Evolutionary conservation across 2,888 invertebrate species (phyloP), one percentile per base, ranked within the genome.

Genomic region (Macrophya annulata): DNA sequence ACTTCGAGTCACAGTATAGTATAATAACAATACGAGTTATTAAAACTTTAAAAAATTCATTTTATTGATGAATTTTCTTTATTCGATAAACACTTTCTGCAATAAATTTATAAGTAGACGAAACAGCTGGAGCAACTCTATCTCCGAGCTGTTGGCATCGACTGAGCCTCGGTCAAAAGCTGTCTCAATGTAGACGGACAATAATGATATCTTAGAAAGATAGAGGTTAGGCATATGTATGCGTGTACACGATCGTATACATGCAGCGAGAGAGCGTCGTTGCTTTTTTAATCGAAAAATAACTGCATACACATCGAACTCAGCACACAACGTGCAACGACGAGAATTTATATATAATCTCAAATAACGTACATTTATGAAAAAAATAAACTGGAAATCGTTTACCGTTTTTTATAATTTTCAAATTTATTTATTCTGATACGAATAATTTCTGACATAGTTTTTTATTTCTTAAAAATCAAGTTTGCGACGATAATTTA

Each of bases 1-100:
- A 87, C 90, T 89, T 77, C 90, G 90, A 90, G 89, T 85, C 87
- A 87, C 88, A n/a, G n/a, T n/a, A n/a, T n/a, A n/a, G n/a, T n/a
- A 55, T 6, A n/a, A 40, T 17, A 17, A 37, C 1, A 48, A 9
- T 37, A 17, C 37, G 31, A 71, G 6, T 15, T 17, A 1, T n/a
- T 48, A 0, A 84, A 17, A 74, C 15, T 68, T 25, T 5, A 5
- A 71, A 31, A 9, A 45, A 72, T 37, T 9, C 55, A 79, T 55
- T 55, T 1, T 17, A 15, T 21, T 55, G 5, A 15, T 37, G 15
- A 40, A 43, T 9, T 40, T 43, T 62, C 8, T 5, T 5, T 12
- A 10, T 74, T 59, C 10, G 25, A 77, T 31, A 31, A 6, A 37
- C 48, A 77, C 25, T 51, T 55, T 31, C 9, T 55, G 8, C 17